These are phyloP conservation scores for Graphium colonna DNA, from an alignment of 2,888 invertebrate species.

Conservation along the genomic window DNA sequence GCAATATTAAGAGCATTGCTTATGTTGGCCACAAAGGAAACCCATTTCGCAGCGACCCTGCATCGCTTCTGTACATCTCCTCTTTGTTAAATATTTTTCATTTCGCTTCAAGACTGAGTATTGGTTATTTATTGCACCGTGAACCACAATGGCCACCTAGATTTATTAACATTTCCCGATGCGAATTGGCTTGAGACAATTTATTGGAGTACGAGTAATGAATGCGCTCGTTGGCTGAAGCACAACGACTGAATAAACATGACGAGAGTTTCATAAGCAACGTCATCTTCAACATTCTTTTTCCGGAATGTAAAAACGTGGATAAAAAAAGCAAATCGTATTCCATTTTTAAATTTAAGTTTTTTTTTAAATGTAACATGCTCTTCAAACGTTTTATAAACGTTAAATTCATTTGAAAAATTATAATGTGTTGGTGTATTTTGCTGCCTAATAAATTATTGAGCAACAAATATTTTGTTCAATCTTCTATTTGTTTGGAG, in stretches of 20 bases:
- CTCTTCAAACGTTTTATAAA: too few relatives aligned
- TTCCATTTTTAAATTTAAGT: too few relatives aligned
- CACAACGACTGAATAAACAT: conserved; percentile 8
- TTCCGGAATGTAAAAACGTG: background rate
- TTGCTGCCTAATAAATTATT: too few relatives aligned
- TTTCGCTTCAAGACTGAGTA: conserved; percentile 19
- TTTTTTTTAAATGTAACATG: too few relatives aligned
- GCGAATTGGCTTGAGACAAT: conserved; percentile 18
- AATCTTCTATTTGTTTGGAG: too few relatives aligned
- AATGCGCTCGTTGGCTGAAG: conserved; percentile 6
- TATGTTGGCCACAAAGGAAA: conserved; percentile 31
- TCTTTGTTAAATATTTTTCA: conserved; percentile 29
- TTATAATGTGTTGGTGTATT: too few relatives aligned
- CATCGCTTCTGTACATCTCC: conserved; percentile 12
- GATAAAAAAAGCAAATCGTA: too few relatives aligned
- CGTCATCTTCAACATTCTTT: conserved; percentile 3
- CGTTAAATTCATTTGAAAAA: too few relatives aligned
- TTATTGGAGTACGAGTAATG: conserved; percentile 17
- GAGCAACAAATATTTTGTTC: too few relatives aligned
- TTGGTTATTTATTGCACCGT: conserved; percentile 31
- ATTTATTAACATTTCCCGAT: conserved; percentile 26
- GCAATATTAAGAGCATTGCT: conserved; percentile 18
- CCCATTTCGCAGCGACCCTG: conserved; percentile 25
- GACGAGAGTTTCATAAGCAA: conserved; percentile 13
- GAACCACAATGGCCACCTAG: conserved; percentile 31